Conservation (phyloP, 2,113 vertebrate genomes). For the Nymphicus hollandicus region DNA sequence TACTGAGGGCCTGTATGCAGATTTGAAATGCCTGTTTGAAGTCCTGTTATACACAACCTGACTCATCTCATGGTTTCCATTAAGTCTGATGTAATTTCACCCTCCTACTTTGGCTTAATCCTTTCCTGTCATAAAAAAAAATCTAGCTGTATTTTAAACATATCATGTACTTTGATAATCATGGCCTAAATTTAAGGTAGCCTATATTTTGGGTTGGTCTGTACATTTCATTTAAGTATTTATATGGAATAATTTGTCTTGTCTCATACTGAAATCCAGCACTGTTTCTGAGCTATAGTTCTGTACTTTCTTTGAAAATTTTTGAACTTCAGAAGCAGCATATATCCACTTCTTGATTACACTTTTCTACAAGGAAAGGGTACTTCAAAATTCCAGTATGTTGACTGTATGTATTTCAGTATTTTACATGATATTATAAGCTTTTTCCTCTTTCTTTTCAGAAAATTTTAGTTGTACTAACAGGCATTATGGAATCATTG, state of each 20-base stretch:
- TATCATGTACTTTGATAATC: background rate
- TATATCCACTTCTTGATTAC: background rate
- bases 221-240: background rate
- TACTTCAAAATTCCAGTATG: background rate
- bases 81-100: background rate
- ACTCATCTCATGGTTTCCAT: background rate
- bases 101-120: background rate
- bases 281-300: background rate
- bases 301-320: background rate
- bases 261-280: background rate
- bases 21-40: background rate
- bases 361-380: accelerated
- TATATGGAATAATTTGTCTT: background rate
- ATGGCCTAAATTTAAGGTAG: background rate
- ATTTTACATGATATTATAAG: background rate
- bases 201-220: background rate
- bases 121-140: background rate
- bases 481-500: background rate
- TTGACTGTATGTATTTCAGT: background rate
- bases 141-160: background rate
- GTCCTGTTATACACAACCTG: background rate
- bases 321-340: background rate
- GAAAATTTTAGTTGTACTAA: background rate
- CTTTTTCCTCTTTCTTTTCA: background rate
- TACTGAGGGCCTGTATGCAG: background rate